Base-by-base conservation (phyloP, 2,888 invertebrate genomes). In the Diaprepes abbreviatus region DNA sequence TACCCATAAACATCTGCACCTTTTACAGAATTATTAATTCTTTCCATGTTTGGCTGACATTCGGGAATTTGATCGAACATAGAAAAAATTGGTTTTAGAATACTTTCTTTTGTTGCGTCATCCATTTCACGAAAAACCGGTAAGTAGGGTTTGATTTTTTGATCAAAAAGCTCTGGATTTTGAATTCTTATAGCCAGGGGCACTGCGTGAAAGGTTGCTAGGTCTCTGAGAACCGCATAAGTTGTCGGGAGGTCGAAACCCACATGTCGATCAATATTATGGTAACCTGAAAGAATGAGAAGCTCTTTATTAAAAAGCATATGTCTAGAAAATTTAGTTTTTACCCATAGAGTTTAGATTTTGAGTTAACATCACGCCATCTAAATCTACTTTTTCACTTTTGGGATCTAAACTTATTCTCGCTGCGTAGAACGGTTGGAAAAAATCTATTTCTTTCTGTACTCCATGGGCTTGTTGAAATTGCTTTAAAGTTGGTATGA, bases 291-390 rank as follows among this genome's bases (percentile, higher is more conserved):
- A 70, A 66, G n/a, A 50, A 38, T 2, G 1, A 14, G n/a, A n/a
- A n/a, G n/a, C n/a, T n/a, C n/a, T n/a, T n/a, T n/a, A n/a, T n/a
- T n/a, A n/a, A n/a, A n/a, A n/a, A n/a, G n/a, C n/a, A n/a, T n/a
- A n/a, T n/a, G n/a, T n/a, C n/a, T n/a, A n/a, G n/a, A n/a, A n/a
- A n/a, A n/a, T n/a, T n/a, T n/a, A n/a, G 6, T 45, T 9, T 12
- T 36, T 55, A 66, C 74, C 87, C 0, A 77, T 73, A 0, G 71
- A 64, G 60, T 85, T 85, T 4, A 88, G 73, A 77, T 89, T 87
- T 71, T 88, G 87, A 74, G 88, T 78, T 1, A 88, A 71, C 14
- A 89, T 80, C 0, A 86, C 83, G 0, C 87, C 87, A 71, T 88
- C 81, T 0, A 85, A 82, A 71, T 87, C 87, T 0, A 87, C 84